Conservation (phyloP, 2,113 vertebrate genomes). For the Siniperca chuatsi region DNA sequence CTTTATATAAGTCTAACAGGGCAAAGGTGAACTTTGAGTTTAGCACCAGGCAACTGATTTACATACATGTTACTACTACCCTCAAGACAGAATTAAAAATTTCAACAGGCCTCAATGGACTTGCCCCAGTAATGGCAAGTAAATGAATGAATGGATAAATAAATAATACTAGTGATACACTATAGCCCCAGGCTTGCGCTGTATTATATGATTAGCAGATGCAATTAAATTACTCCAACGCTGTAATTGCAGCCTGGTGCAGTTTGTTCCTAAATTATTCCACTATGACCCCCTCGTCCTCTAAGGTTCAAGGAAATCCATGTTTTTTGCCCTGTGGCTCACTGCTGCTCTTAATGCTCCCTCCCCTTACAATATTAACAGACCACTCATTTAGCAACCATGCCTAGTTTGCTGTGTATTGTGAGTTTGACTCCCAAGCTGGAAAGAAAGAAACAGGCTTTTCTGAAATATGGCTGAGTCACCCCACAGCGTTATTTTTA, state of each 20-base stretch:
- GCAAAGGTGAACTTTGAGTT: conserved; percentile 74
- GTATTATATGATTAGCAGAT: conserved; percentile 83
- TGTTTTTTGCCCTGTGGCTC: conserved; percentile 48
- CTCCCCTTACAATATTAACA: conserved; percentile 32
- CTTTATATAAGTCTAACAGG: conserved; percentile 16
- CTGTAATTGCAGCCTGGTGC: conserved; percentile 74
- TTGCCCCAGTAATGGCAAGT: conserved; percentile 68
- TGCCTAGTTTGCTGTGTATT: conserved; percentile 6
- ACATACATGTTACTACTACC: conserved; percentile 65
- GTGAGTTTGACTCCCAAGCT: neutral
- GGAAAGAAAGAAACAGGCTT: neutral
- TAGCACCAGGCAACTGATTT: conserved; percentile 70
- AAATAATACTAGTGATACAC: conserved; percentile 76
- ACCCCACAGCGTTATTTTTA: conserved; percentile 70
- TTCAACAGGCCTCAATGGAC: conserved; percentile 68
- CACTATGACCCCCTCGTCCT: conserved; percentile 67
- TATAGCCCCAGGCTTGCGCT: conserved; percentile 67
- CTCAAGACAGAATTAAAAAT: conserved; percentile 68
- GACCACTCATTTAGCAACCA: conserved; percentile 6
- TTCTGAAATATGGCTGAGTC: conserved; percentile 57
- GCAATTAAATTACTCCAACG: conserved; percentile 80
- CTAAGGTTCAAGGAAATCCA: conserved; percentile 67
- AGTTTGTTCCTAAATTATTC: conserved; percentile 73
- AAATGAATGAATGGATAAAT: conserved; percentile 84
- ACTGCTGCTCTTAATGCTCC: conserved; percentile 35